phyloP scores from a whole-genome alignment of 2,888 invertebrate genomes.

The Polylopha cassiicola region DNA sequence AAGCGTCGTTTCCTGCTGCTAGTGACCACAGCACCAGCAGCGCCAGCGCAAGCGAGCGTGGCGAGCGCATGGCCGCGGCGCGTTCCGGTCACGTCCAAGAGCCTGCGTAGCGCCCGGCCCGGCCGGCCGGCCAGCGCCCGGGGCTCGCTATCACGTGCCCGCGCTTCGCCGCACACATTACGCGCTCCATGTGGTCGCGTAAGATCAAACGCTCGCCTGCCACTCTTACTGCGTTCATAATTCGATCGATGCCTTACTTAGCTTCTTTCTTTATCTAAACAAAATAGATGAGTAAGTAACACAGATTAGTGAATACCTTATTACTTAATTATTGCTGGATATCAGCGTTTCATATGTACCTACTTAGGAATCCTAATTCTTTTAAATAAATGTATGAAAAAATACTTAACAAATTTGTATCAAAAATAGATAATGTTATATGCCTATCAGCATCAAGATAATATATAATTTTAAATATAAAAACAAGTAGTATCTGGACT shows the following conservation, averaged over 20 bases:
- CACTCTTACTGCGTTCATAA: conserved; percentile 31
- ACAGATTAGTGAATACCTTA: too few relatives aligned
- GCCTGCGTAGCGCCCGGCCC: conserved; percentile 27
- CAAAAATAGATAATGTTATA: too few relatives aligned
- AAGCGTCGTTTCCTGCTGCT: conserved; percentile 33
- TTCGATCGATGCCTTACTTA: conserved; percentile 28
- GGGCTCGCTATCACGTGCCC: conserved; percentile 25
- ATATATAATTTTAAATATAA: too few relatives aligned
- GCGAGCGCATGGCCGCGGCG: conserved; percentile 51
- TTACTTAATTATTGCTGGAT: too few relatives aligned
- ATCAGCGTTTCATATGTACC: too few relatives aligned
- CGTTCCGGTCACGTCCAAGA: conserved; percentile 27
- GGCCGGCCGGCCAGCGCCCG: conserved; percentile 25
- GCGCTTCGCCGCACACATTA: conserved; percentile 35
- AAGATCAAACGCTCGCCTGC: conserved; percentile 40
- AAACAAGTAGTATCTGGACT: too few relatives aligned
- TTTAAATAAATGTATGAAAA: too few relatives aligned
- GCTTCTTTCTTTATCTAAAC: conserved; percentile 12
- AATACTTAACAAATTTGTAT: too few relatives aligned
- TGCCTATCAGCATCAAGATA: too few relatives aligned
- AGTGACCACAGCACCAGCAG: conserved; percentile 30
- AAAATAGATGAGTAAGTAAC: conserved; percentile 11
- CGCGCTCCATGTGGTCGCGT: conserved; percentile 36
- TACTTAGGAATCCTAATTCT: too few relatives aligned
- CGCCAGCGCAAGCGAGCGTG: conserved; percentile 35